Evolutionary conservation across 2,888 invertebrate species (phyloP).

Genomic region (Agrochola circellaris): DNA sequence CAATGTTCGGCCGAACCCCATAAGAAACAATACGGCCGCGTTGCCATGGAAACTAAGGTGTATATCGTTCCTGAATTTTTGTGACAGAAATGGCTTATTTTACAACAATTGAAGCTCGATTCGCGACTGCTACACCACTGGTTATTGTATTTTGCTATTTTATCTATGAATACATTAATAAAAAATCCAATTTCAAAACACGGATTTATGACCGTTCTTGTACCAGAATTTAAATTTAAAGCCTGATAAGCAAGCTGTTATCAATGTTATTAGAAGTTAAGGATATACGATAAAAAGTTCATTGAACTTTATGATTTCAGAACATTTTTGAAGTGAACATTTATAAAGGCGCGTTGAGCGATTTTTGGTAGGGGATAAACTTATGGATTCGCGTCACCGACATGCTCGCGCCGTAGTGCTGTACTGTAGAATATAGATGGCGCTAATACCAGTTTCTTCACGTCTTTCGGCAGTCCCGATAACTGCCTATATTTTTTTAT

Average conservation of each 20-base stretch:
- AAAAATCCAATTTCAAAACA: slow-evolving; percentile 5
- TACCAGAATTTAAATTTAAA: slow-evolving; percentile 18
- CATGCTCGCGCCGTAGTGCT: no score
- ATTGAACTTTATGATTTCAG: slow-evolving; percentile 32
- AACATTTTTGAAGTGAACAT: background rate
- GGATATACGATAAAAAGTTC: slow-evolving; percentile 20
- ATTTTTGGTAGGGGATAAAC: no score
- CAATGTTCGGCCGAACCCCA: slow-evolving; percentile 71
- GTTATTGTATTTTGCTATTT: slow-evolving; percentile 6
- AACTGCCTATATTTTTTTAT: no score
- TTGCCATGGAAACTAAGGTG: slow-evolving; percentile 79
- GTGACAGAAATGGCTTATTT: slow-evolving; percentile 10
- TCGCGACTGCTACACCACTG: slow-evolving; percentile 12
- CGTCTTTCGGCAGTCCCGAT: no score
- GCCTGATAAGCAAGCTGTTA: slow-evolving; percentile 14
- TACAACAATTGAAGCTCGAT: slow-evolving; percentile 8
- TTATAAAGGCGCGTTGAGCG: no score
- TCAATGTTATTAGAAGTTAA: slow-evolving; percentile 39
- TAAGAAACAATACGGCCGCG: slow-evolving; percentile 80
- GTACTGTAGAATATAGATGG: no score
- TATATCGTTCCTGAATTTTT: slow-evolving; percentile 77
- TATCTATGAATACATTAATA: background rate
- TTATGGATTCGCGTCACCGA: no score
- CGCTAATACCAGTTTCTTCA: no score
- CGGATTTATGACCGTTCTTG: slow-evolving; percentile 8